Base-by-base conservation (phyloP, 2,888 invertebrate species). In the Gortyna flavago region DNA sequence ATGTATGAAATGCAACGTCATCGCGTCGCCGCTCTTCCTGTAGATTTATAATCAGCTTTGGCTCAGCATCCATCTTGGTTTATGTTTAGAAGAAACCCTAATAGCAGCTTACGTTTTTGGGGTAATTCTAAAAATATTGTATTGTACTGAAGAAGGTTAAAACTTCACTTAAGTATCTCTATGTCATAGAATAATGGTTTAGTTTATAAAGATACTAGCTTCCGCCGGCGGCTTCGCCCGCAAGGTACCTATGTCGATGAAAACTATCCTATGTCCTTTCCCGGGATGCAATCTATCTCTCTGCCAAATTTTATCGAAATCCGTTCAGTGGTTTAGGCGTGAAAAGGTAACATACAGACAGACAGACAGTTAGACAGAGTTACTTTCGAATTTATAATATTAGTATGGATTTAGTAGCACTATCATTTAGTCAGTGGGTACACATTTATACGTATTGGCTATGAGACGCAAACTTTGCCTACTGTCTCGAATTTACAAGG, bases 1-100 rank as follows among this genome's bases (percentile, higher is more conserved):
- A 61, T 61, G 41, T 51, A 44, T 61, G 21, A 78, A 35, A 35
- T 41, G 65, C 73, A 62, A 16, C 54, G 79, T 80, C 80, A 68
- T 74, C 32, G 13, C 21, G 21, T 32, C 29, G 29, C 16, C n/a
- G 18, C 29, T 35, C 9, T 78, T 70, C 54, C 44, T 70, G 35
- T 35, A 6, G 29, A 0, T 4, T 18, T 2, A 16, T 41, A 21
- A 64, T 32, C 32, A 0, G n/a, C 11, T 25, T 64, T 80, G 66
- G 59, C 29, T 54, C 13, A 11, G 25, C 16, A 48, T 1, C 29
- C 8, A 54, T 54, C 51, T 29, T 32, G 2, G 32, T 32, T n/a
- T 29, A 67, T 48, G 8, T 51, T 51, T 51, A 51, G 11, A 18
- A 51, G 25, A 16, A 11, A 18, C 16, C 0, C 2, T 5, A 16